phyloP scores from a whole-genome alignment of 2,113 vertebrate species.

The Acanthochromis polyacanthus region DNA sequence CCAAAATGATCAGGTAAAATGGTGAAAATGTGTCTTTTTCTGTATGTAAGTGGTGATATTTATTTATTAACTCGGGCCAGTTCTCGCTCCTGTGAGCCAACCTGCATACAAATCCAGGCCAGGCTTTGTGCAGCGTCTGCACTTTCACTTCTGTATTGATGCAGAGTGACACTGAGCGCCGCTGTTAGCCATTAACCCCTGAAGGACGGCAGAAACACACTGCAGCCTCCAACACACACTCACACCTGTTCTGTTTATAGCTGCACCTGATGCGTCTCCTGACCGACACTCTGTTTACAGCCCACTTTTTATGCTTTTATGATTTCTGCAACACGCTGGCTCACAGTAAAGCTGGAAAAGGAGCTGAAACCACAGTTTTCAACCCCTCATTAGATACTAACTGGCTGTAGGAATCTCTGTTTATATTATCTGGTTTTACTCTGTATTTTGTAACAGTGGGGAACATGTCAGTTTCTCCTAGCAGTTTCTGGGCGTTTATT shows the following conservation, averaged over 20 bases:
- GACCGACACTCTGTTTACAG: slow-evolving; percentile 16
- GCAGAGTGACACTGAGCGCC: slow-evolving; percentile 47
- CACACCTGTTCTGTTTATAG: slow-evolving; percentile 55
- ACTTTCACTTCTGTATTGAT: slow-evolving; percentile 72
- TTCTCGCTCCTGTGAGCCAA: slow-evolving; percentile 55
- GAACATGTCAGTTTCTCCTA: too few relatives aligned
- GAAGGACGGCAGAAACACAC: slow-evolving; percentile 30
- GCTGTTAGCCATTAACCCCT: slow-evolving; percentile 59
- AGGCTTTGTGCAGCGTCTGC: slow-evolving; percentile 59
- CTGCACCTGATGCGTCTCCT: slow-evolving; percentile 22
- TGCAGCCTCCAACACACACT: slow-evolving; percentile 1
- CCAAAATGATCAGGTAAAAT: background rate
- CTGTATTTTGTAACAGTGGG: too few relatives aligned
- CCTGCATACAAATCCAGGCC: slow-evolving; percentile 66
- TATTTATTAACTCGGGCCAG: slow-evolving; percentile 29
- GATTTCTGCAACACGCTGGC: too few relatives aligned
- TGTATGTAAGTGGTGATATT: background rate
- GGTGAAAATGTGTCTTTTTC: background rate
- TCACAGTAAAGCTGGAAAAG: background rate
- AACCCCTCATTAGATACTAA: background rate
- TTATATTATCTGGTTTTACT: background rate
- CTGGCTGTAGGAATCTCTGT: background rate
- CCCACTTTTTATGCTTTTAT: background rate
- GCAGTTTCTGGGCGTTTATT: too few relatives aligned
- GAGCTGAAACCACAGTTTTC: background rate